Percentiles rank a stretch among this genome's conserved stretches.
Conservation (phyloP, 23 tunicate genomes). For the Phallusia fumigata region DNA sequence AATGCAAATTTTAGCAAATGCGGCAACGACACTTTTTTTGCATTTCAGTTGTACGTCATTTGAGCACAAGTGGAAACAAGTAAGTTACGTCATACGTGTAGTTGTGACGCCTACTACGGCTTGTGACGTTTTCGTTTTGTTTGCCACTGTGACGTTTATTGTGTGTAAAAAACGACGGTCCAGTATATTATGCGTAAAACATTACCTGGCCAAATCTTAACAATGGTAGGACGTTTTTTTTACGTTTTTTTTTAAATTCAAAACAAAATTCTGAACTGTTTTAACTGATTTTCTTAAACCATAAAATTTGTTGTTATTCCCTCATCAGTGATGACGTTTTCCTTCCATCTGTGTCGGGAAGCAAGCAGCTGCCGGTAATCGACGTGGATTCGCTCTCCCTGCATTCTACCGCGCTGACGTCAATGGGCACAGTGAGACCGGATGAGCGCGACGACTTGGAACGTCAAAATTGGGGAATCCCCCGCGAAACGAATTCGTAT, state of each 20-base stretch:
- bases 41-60: neutral
- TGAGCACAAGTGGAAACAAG: neutral
- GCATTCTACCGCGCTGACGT: neutral
- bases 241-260: too few species aligned
- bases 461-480: neutral
- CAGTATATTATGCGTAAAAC: too few species aligned
- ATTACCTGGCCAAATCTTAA: too few species aligned
- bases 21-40: neutral
- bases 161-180: too few species aligned
- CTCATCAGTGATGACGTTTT: slow-evolving; percentile 7
- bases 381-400: neutral
- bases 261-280: too few species aligned
- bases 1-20: too few species aligned
- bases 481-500: neutral
- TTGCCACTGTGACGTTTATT: too few species aligned
- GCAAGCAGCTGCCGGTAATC: neutral
- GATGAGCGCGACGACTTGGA: neutral
- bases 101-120: too few species aligned
- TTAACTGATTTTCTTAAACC: too few species aligned
- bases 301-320: too few species aligned
- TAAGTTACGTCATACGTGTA: neutral
- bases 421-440: neutral
- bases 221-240: too few species aligned
- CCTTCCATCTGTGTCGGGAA: neutral
- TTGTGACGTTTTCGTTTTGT: too few species aligned